These are phyloP conservation scores for Hylaeus anthracinus DNA, from an alignment of 1,140 invertebrate genomes.

Conservation along the genomic window DNA sequence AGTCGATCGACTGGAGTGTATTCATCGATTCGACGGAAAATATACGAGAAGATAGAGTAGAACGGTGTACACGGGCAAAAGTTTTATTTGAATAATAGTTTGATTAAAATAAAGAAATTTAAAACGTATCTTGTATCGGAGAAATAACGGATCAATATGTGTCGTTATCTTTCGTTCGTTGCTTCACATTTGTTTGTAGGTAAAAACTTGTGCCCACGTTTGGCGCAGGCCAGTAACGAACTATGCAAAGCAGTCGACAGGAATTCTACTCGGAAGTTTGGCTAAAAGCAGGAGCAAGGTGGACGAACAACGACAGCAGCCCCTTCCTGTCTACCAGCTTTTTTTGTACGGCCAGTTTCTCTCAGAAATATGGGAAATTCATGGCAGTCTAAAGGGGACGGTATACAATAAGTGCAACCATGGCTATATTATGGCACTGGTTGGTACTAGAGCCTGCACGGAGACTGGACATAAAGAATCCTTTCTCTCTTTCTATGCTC, in stretches of 20 bases:
- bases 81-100: neutral
- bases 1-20: no score
- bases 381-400: neutral
- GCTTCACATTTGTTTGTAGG: no score
- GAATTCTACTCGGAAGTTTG: neutral
- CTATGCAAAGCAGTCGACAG: neutral
- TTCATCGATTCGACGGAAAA: neutral
- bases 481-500: neutral
- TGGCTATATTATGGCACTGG: constrained; percentile 29
- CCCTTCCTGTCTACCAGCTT: neutral
- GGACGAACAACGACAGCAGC: constrained; percentile 24
- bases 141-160: no score
- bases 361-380: constrained; percentile 59
- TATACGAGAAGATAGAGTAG: neutral
- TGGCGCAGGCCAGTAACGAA: neutral
- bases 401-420: constrained; percentile 3
- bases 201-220: no score
- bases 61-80: no score
- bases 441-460: neutral
- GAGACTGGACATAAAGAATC: constrained; percentile 42
- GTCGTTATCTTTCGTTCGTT: no score
- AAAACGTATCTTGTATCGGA: no score
- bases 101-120: no score
- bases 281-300: neutral
- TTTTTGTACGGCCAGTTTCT: constrained; percentile 23